Evolutionary conservation across 2,888 invertebrate genomes (phyloP).

Genomic region (Cyclophora albipunctata): DNA sequence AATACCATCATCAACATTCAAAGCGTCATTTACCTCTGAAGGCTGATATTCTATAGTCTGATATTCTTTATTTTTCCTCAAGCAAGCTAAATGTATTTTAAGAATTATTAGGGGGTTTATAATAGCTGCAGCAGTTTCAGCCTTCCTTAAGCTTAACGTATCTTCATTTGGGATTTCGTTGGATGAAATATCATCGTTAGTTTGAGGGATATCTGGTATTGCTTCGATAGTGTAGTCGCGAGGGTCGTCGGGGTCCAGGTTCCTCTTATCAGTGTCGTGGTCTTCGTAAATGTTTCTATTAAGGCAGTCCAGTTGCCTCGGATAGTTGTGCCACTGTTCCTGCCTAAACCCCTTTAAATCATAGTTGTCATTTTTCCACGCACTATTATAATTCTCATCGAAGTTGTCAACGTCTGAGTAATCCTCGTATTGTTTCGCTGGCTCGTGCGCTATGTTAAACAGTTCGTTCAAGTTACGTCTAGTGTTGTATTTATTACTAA

Average conservation of each 20-base stretch:
- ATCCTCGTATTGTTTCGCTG: slow-evolving; percentile 7
- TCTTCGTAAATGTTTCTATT: slow-evolving; percentile 35
- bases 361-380: slow-evolving; percentile 37
- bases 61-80: slow-evolving; percentile 30
- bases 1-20: slow-evolving; percentile 24
- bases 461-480: slow-evolving; percentile 41
- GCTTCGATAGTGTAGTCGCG: slow-evolving; percentile 26
- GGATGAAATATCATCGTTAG: slow-evolving; percentile 19
- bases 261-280: slow-evolving; percentile 31
- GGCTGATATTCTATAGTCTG: slow-evolving; percentile 16
- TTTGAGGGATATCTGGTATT: slow-evolving; percentile 16
- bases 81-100: slow-evolving; percentile 51
- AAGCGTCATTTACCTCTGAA: slow-evolving; percentile 22
- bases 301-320: slow-evolving; percentile 57
- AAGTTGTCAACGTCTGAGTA: slow-evolving; percentile 19
- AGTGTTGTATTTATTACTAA: slow-evolving; percentile 43
- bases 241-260: slow-evolving; percentile 35
- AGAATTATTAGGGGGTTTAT: slow-evolving; percentile 52
- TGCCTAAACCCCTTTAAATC: slow-evolving; percentile 52
- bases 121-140: slow-evolving; percentile 27
- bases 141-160: not conserved
- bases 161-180: slow-evolving; percentile 42
- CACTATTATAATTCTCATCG: slow-evolving; percentile 29
- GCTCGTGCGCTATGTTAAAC: slow-evolving; percentile 32
- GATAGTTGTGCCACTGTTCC: slow-evolving; percentile 65